Evolutionary conservation across 2,888 invertebrate species (phyloP), one percentile per base, ranked within the genome.

Genomic region (Ischnus inquisitorius): DNA sequence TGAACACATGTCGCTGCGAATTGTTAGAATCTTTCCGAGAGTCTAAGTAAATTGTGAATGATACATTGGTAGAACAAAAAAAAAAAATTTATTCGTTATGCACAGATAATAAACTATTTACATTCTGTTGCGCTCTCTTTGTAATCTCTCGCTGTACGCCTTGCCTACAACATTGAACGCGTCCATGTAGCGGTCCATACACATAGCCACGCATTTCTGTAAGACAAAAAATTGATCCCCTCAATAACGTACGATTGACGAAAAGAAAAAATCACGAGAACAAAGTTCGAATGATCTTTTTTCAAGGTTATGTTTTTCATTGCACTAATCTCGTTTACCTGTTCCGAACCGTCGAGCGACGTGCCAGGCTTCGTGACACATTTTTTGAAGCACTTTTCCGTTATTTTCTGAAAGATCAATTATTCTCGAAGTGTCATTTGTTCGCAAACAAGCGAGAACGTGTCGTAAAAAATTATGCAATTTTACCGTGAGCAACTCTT

Each of bases 101-200:
- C 48, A 10, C 57, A 19, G 3, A 22, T 43, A 64, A 28, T 19
- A 46, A 76, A 79, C 74, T 88, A 89, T 91, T 95, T 94, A 95
- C 95, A 95, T 95, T 93, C 94, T 94, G 92, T 95, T 94, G 88
- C 96, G 95, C 94, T 99, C 99, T 88, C 96, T 95, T 92, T 98
- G 97, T 89, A 99, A 95, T 91, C 99, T 95, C 93, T 95, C 96
- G 84, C 97, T 96, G 93, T 99, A 99, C 0, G 98, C 96, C 94
- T 97, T 96, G 12, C 98, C 98, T 12, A 99, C 98, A 76, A 98
- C 94, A 94, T 98, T 98, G 97, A 98, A 98, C 2, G 98, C 96
- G 92, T 99, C 99, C 97, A 99, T 98, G 95, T 98, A 99, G 91
- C 99, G 95, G 94, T 99, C 99, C 98, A 99, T 98, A 93, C 99